Evolutionary conservation across 2,797 vertebrate genomes (phyloP).

Genomic region (Myotis planiceps): DNA sequence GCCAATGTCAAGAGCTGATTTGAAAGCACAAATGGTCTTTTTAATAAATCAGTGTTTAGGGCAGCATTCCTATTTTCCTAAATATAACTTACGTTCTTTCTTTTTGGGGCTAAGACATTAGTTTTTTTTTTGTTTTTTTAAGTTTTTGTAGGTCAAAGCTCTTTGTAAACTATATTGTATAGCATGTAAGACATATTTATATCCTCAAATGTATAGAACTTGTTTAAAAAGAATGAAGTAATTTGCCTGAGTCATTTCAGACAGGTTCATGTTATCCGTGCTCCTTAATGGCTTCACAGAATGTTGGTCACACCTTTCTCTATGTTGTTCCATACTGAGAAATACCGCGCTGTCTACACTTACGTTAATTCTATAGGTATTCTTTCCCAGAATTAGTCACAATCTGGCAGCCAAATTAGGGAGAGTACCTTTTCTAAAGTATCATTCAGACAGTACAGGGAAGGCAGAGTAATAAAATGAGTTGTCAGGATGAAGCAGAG

Average conservation of each 20-base stretch:
- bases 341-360: background rate
- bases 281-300: background rate
- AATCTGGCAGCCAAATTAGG: background rate
- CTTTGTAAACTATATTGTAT: background rate
- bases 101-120: background rate
- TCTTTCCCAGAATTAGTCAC: background rate
- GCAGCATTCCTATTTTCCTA: background rate
- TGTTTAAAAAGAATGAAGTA: background rate
- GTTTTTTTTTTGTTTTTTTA: background rate
- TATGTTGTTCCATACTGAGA: background rate
- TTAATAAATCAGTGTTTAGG: background rate
- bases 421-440: background rate
- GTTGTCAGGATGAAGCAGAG: background rate
- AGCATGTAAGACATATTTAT: background rate
- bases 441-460: background rate
- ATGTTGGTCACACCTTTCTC: background rate
- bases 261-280: background rate
- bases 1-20: background rate
- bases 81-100: background rate
- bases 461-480: background rate
- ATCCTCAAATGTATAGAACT: background rate
- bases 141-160: background rate
- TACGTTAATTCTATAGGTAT: background rate
- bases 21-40: background rate
- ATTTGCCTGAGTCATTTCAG: background rate